Evolutionary conservation across 2,888 invertebrate genomes (phyloP).

Genomic region (Cosmopolites sordidus): DNA sequence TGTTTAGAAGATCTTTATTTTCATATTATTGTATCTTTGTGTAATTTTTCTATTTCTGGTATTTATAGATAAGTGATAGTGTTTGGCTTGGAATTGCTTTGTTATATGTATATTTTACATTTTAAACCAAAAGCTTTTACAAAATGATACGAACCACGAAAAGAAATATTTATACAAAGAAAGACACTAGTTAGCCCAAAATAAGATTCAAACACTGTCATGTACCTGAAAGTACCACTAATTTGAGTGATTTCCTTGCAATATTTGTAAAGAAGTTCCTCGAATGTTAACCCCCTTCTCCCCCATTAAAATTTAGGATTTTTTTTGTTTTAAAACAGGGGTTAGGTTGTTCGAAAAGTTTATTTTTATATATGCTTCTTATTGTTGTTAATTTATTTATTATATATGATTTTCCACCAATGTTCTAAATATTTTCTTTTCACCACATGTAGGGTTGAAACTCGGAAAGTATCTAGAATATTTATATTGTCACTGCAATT

Average conservation of each 20-base stretch:
- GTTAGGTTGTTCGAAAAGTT: slow-evolving; percentile 34
- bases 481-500: neutral
- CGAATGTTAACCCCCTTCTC: slow-evolving; percentile 26
- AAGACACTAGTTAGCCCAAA: neutral
- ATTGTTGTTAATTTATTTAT: slow-evolving; percentile 37
- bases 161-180: neutral
- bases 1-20: slow-evolving; percentile 48
- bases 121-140: no score
- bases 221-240: slow-evolving; percentile 2
- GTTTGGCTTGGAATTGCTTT: neutral
- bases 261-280: slow-evolving; percentile 39
- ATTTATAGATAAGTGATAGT: slow-evolving; percentile 1
- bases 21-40: slow-evolving; percentile 33
- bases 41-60: slow-evolving; percentile 17
- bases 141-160: no score
- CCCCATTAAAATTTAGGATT: slow-evolving; percentile 24
- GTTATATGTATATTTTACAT: neutral
- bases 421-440: neutral
- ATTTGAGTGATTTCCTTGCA: slow-evolving; percentile 34
- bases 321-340: slow-evolving; percentile 33
- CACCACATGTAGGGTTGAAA: neutral
- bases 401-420: slow-evolving; percentile 9
- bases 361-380: slow-evolving; percentile 34
- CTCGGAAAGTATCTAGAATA: neutral
- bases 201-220: neutral